Evolutionary conservation across 2,797 vertebrate species (phyloP), one percentile per base, ranked within the genome.

Genomic region (Chloroceryle inda): DNA sequence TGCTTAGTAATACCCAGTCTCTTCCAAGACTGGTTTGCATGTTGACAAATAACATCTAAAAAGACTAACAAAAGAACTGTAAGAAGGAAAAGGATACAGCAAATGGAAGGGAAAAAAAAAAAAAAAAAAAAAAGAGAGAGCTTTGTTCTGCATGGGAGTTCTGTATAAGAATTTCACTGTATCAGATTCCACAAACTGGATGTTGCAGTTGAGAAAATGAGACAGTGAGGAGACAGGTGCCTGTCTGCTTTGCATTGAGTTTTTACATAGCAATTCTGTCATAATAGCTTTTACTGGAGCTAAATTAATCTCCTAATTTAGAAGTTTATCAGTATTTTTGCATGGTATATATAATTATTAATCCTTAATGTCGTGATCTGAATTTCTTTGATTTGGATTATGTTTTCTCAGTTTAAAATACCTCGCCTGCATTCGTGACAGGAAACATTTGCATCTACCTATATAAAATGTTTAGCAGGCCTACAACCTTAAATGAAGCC

Each of bases 1-100:
- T 95, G 74, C 68, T 85, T 40, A 59, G 27, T 44, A 83, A 64
- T 59, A 67, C 8, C 19, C 61, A 88, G 23, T 89, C 78, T 80
- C 5, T 22, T 80, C 44, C 40, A 17, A 55, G 38, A 64, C 58
- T 88, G 29, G 13, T 52, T 42, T 88, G n/a, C 42, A 14, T 12
- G 42, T 4, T 64, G 49, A 58, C n/a, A 75, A 85, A 62, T 37
- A 20, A 20, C 16, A 78, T 67, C 61, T 77, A 52, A 33, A 84
- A 73, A 79, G 49, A 50, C 11, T 33, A 64, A 62, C 44, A 21
- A 89, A 94, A 88, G 13, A 63, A 24, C 10, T 66, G 20, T 37
- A 47, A 71, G 84, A 84, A 45, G 1, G 9, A 69, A 81, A 86
- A 69, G 1, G 7, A 13, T 72, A 49, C 24, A 63, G 14, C 1